phyloP scores from a whole-genome alignment of 1,140 invertebrate genomes.

The Pseudomyrmex gracilis region DNA sequence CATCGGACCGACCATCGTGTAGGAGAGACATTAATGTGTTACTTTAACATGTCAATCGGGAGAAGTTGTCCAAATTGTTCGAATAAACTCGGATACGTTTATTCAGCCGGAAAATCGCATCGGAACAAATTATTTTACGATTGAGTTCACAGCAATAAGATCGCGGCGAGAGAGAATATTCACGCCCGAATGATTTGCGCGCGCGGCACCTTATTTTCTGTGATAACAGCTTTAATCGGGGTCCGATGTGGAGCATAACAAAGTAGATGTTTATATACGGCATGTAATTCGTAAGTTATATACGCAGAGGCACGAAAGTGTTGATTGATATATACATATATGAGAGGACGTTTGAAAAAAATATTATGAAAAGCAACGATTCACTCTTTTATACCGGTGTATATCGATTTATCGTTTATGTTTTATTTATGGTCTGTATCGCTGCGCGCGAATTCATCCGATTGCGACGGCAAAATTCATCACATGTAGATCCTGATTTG shows the following conservation, averaged over 20 bases:
- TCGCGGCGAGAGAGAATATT: not conserved
- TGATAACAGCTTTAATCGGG: not conserved
- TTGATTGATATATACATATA: slow-evolving; percentile 61
- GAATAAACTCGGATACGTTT: not conserved
- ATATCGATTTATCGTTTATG: no score
- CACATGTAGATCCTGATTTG: not conserved
- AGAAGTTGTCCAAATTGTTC: not conserved
- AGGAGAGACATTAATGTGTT: no score
- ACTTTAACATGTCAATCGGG: not conserved
- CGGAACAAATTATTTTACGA: not conserved
- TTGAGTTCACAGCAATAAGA: slow-evolving; percentile 4
- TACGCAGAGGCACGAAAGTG: slow-evolving; percentile 60
- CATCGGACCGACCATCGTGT: slow-evolving; percentile 28
- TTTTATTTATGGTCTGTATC: no score
- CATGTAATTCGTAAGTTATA: slow-evolving; percentile 71
- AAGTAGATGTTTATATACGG: slow-evolving; percentile 68
- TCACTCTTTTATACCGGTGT: slow-evolving; percentile 55
- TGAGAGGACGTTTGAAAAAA: slow-evolving; percentile 14
- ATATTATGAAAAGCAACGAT: slow-evolving; percentile 62
- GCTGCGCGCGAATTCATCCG: not conserved
- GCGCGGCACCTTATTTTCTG: not conserved
- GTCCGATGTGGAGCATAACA: slow-evolving; percentile 63
- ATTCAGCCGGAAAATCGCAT: slow-evolving; percentile 11
- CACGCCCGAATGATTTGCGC: not conserved
- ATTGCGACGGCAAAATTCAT: not conserved